A percentile compares a stretch with the other conserved stretches of the same genome.
Evolutionary conservation across 2,113 vertebrate species (phyloP).

Genomic region (Rhinogobius similis): DNA sequence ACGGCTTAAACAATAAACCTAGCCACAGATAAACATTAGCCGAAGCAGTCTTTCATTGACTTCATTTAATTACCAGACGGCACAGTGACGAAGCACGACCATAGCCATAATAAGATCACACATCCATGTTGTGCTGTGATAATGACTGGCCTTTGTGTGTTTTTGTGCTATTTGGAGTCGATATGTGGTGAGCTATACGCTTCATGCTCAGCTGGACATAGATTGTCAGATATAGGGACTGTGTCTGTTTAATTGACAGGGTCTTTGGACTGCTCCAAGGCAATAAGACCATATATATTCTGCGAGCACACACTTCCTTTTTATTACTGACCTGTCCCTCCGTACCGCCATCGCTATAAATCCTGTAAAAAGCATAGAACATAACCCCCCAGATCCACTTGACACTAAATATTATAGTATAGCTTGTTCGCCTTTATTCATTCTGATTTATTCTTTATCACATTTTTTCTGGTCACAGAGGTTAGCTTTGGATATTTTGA

Average conservation of each 20-base stretch:
- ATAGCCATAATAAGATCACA: slow-evolving; percentile 28
- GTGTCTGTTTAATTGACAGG: slow-evolving; percentile 47
- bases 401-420: slow-evolving; percentile 11
- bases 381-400: slow-evolving; percentile 1
- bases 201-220: slow-evolving; percentile 34
- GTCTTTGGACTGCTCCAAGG: slow-evolving; percentile 39
- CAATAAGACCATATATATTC: slow-evolving; percentile 36
- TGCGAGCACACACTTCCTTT: slow-evolving; percentile 25
- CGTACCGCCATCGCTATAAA: slow-evolving; percentile 7
- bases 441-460: slow-evolving; percentile 10
- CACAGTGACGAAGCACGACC: slow-evolving; percentile 13
- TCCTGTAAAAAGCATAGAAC: slow-evolving; percentile 8
- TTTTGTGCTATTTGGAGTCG: background rate
- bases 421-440: slow-evolving; percentile 5
- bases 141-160: slow-evolving; percentile 18
- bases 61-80: slow-evolving; percentile 45
- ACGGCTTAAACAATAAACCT: slow-evolving; percentile 17
- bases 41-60: slow-evolving; percentile 26
- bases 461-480: slow-evolving; percentile 7
- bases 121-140: slow-evolving; percentile 37
- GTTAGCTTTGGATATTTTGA: slow-evolving; percentile 1
- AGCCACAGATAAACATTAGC: slow-evolving; percentile 41
- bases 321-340: slow-evolving; percentile 40
- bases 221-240: slow-evolving; percentile 37
- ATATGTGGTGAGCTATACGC: slow-evolving; percentile 21